Conservation (phyloP, 2,888 invertebrate species). For the Diloba caeruleocephala region DNA sequence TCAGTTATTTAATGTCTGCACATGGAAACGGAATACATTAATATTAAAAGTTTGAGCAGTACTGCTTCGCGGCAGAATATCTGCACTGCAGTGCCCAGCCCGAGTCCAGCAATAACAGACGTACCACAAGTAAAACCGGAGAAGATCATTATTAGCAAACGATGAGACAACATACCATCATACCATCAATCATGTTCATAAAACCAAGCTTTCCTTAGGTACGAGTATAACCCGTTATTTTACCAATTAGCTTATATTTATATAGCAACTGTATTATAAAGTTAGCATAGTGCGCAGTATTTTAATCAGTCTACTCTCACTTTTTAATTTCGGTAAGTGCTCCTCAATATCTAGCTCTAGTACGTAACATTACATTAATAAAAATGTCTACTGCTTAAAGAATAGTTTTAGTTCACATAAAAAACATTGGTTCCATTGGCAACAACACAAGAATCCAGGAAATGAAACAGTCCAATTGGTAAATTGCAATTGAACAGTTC, state of each 20-base stretch:
- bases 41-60: too few species aligned
- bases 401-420: background rate
- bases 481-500: conserved; percentile 49
- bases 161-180: too few species aligned
- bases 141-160: too few species aligned
- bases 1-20: too few species aligned
- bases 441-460: conserved; percentile 20
- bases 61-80: too few species aligned
- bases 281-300: background rate
- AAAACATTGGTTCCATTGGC: conserved; percentile 21
- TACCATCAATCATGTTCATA: too few species aligned
- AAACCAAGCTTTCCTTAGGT: too few species aligned
- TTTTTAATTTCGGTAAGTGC: conserved; percentile 54
- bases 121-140: too few species aligned
- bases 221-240: background rate
- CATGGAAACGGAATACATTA: too few species aligned
- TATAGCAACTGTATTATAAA: conserved; percentile 21
- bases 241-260: conserved; percentile 25
- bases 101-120: too few species aligned
- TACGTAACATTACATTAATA: conserved; percentile 16
- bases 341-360: background rate
- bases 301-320: conserved; percentile 16
- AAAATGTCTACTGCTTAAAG: conserved; percentile 9
- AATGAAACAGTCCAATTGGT: conserved; percentile 44
- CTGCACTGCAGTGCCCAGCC: too few species aligned